phyloP scores from a whole-genome alignment of 2,888 invertebrate species.

The Pemphredon lugubris region DNA sequence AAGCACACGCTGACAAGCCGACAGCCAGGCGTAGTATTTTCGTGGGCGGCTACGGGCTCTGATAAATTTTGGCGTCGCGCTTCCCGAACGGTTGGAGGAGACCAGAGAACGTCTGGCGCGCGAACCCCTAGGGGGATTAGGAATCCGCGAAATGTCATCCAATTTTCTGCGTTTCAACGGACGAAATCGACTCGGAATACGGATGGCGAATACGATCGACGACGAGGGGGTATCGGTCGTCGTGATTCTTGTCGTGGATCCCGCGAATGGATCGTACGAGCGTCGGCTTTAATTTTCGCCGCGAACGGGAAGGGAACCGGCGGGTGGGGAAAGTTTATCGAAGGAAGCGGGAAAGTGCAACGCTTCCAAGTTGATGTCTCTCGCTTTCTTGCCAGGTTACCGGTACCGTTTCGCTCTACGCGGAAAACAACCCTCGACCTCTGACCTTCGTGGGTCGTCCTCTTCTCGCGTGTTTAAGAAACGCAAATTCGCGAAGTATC shows the following conservation, averaged over 20 bases:
- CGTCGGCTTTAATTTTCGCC: too few relatives aligned
- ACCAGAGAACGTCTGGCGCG: not conserved
- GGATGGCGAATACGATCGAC: too few relatives aligned
- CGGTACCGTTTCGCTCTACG: not conserved
- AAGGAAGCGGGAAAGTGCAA: not conserved
- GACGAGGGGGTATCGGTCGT: too few relatives aligned
- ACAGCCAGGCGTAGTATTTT: constrained; percentile 71
- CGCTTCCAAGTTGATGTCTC: not conserved
- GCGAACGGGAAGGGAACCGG: too few relatives aligned
- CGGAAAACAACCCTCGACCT: not conserved
- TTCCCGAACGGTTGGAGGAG: constrained; percentile 14
- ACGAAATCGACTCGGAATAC: not conserved
- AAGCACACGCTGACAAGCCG: constrained; percentile 73
- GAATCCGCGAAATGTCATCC: not conserved
- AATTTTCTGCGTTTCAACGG: not conserved
- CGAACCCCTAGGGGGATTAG: not conserved
- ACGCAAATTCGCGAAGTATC: not conserved
- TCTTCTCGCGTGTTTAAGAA: not conserved
- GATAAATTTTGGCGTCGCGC: constrained; percentile 69
- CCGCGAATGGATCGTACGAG: too few relatives aligned
- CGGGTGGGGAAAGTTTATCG: too few relatives aligned
- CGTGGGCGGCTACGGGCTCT: constrained; percentile 69
- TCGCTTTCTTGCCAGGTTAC: not conserved
- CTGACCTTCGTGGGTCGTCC: not conserved
- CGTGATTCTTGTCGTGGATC: too few relatives aligned